Base-by-base conservation (phyloP, 2,888 invertebrate genomes). In the Omphaloscelis lunosa region DNA sequence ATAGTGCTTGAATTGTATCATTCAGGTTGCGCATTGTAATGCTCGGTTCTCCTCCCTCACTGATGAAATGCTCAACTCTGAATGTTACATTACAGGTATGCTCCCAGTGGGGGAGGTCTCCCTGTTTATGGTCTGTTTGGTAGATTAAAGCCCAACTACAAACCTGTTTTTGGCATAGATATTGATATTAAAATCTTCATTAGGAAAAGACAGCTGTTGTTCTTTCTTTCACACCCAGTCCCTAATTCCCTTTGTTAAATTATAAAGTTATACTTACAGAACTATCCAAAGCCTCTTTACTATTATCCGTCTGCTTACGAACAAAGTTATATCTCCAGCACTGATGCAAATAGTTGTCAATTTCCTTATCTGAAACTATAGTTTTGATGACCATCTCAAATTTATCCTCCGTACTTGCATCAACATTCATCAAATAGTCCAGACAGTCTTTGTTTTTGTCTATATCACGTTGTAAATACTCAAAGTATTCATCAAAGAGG, bases 321-420 rank as follows among this genome's bases (percentile, higher is more conserved):
- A 96, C 90, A 86, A 92, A 93, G 81, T 95, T 94, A 84, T 94
- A 95, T 77, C 94, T 92, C 96, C 96, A 96, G 70, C 96, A 96
- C 63, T 95, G 95, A 84, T 93, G 93, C 70, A 96, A 86, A 80
- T 96, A 95, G 77, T 94, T 93, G 72, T 96, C 95, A 4, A 96
- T 90, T 78, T 96, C 96, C 9, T 96, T 95, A 83, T 95, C 94
- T 0, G 94, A 92, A 2, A 92, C 92, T 2, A 92, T 86, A 76
- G 91, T 91, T 66, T 92, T 93, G 3, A 95, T 91, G 0, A 95
- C 92, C 87, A 92, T 88, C 68, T 95, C 95, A 86, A 95, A 93
- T 74, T 96, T 96, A 79, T 95, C 95, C 61, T 96, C 96, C 0
- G 95, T 95, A 75, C 95, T 95, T 0, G 95, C 95, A 82, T 95